Conservation (phyloP, 2,797 vertebrate species). For the Poecilia wingei region DNA sequence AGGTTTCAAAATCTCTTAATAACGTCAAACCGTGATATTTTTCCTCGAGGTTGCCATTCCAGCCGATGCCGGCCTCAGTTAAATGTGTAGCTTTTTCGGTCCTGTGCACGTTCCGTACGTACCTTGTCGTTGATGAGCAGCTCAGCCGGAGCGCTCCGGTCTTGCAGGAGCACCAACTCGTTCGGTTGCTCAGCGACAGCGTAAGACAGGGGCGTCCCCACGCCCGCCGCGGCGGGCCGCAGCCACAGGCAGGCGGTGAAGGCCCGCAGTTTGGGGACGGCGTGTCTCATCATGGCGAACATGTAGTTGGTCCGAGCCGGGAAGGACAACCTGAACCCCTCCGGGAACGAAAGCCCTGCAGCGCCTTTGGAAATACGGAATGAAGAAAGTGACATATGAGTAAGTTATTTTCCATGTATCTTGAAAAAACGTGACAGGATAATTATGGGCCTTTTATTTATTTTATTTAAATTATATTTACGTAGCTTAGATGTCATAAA, state of each 20-base stretch:
- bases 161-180: conserved; percentile 92
- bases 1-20: not conserved
- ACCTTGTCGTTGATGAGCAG: conserved; percentile 97
- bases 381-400: not conserved
- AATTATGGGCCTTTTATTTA: not conserved
- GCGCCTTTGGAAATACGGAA: conserved; percentile 18
- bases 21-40: not conserved
- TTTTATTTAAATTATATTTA: not conserved
- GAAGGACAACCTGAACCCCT: conserved; percentile 91
- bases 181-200: conserved; percentile 90
- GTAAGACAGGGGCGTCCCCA: conserved; percentile 94
- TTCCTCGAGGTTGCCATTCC: not conserved
- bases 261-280: conserved; percentile 87
- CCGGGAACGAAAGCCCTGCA: conserved; percentile 68
- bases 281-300: conserved; percentile 88
- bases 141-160: conserved; percentile 88
- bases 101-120: conserved; percentile 63
- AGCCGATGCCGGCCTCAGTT: not conserved
- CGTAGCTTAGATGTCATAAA: conserved; percentile 31
- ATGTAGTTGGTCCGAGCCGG: conserved; percentile 92
- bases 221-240: conserved; percentile 81
- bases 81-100: not conserved
- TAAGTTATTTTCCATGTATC: not conserved
- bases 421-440: not conserved
- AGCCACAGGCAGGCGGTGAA: conserved; percentile 94